Conservation (phyloP, 2,797 vertebrate genomes). For the Cryptoprocta ferox region DNA sequence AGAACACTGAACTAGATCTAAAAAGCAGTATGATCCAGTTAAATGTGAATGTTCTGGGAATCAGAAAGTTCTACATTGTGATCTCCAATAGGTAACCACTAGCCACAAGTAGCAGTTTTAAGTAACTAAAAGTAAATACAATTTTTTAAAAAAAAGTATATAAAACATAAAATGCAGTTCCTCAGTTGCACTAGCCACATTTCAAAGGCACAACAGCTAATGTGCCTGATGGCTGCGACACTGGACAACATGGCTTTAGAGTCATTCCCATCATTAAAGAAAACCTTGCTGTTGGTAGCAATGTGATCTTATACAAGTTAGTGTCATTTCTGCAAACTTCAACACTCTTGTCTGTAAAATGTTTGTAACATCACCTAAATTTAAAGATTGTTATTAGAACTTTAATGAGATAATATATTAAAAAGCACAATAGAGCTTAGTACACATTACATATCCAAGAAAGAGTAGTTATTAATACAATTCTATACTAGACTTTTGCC, state of each 20-base stretch:
- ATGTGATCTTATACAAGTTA: neutral
- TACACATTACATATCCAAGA: neutral
- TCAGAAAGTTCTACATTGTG: neutral
- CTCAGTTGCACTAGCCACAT: neutral
- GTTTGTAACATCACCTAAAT: neutral
- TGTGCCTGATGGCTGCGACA: neutral
- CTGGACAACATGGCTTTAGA: neutral
- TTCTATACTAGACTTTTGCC: neutral
- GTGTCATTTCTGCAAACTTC: neutral
- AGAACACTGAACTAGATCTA: neutral
- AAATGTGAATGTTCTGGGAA: neutral
- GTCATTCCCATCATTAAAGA: neutral
- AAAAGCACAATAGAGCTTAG: neutral
- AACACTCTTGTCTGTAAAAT: neutral
- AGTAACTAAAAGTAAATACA: slow-evolving; percentile 52
- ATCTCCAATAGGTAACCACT: neutral
- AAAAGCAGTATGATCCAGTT: neutral
- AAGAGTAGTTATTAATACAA: neutral
- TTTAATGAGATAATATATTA: slow-evolving; percentile 10
- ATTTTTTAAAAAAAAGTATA: neutral
- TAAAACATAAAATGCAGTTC: slow-evolving; percentile 34
- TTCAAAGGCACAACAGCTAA: neutral
- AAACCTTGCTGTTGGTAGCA: neutral
- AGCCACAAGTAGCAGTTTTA: slow-evolving; percentile 27
- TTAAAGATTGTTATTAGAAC: neutral